phyloP scores from a whole-genome alignment of 2,113 vertebrate species.

The Tor tambroides region DNA sequence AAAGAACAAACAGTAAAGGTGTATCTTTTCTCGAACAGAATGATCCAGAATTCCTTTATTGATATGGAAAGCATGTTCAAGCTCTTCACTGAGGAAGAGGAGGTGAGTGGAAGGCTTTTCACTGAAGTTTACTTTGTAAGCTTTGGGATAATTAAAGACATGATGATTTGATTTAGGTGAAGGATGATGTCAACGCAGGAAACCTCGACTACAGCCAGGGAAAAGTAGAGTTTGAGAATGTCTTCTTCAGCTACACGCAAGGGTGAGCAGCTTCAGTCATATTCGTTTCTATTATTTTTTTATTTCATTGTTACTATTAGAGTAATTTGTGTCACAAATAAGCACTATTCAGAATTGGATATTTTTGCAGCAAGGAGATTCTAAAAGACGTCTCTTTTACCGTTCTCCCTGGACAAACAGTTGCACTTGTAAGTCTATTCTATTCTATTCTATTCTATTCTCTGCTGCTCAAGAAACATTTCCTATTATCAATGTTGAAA shows the following conservation, averaged over 20 bases:
- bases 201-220: slow-evolving; percentile 79
- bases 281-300: neutral
- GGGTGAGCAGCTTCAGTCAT: slow-evolving; percentile 75
- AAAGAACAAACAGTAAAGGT: neutral
- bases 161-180: slow-evolving; percentile 77
- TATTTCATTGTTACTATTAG: neutral
- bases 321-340: neutral
- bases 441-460: neutral
- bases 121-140: neutral
- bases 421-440: slow-evolving; percentile 87
- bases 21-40: slow-evolving; percentile 71
- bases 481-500: too few relatives aligned
- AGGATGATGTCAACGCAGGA: slow-evolving; percentile 82
- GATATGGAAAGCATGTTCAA: slow-evolving; percentile 99
- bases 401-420: slow-evolving; percentile 89
- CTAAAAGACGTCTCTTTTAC: slow-evolving; percentile 91
- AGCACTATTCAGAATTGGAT: neutral
- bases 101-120: slow-evolving; percentile 73
- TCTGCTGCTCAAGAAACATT: too few relatives aligned
- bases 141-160: neutral
- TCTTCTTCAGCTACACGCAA: slow-evolving; percentile 87
- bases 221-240: slow-evolving; percentile 89
- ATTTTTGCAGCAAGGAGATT: slow-evolving; percentile 81
- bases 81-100: slow-evolving; percentile 86
- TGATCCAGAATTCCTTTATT: slow-evolving; percentile 96